Evolutionary conservation across 2,113 vertebrate species (phyloP), one percentile per base, ranked within the genome.

Genomic region (Phyllostomus discolor): DNA sequence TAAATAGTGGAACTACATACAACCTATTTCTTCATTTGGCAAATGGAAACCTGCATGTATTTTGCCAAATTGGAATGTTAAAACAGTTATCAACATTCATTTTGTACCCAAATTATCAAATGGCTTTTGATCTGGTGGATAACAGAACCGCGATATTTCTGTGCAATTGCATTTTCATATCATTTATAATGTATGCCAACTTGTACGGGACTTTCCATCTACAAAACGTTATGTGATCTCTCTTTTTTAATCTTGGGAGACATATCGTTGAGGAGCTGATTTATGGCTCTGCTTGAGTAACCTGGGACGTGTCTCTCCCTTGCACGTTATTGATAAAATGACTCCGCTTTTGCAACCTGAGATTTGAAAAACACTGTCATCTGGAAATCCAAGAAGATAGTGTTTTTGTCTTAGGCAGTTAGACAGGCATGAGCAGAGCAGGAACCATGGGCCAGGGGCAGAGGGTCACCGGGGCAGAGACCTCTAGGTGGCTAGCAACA

Each of bases 271-370:
- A 94, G 78, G 57, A 93, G 64, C 17, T 98, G 97, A 98, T 98
- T 97, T 98, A 97, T 95, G 93, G 79, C 94, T 96, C 97, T 97
- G 91, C 78, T 86, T 98, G 96, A 91, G 94, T 97, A 97, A 98
- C 95, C 97, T 97, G 98, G 98, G 97, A 93, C 93, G 92, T 92
- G 95, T 95, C 96, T 97, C 97, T 97, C 69, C 97, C 87, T 97
- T 97, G 86, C 81, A 97, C 96, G 95, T 98, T 98, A 96, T 93
- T 97, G 97, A 97, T 97, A 97, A 97, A 98, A 97, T 96, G 96
- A 97, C 96, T 91, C 94, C 43, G 83, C 48, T 75, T 83, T 90
- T 94, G 87, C 94, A 98, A 96, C 66, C 96, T 97, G 97, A 98
- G 90, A 87, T 91, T 97, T 82, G 79, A 88, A 98, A 94, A 0